Evolutionary conservation across 2,113 vertebrate species (phyloP).

Genomic region (Psittacula cyanocephala): DNA sequence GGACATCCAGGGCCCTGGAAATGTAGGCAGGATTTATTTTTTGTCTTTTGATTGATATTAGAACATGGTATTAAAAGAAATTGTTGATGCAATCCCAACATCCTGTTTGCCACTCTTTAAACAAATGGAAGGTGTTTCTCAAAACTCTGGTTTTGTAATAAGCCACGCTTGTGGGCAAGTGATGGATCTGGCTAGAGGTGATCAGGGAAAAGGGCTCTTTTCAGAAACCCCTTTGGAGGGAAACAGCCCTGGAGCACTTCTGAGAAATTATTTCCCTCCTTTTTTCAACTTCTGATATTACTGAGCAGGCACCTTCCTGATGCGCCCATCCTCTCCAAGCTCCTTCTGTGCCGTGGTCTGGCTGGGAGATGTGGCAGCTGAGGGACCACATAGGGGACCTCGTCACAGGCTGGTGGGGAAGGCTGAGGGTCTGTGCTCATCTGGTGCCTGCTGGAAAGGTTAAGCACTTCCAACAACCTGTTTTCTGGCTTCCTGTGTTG

Average conservation of each 20-base stretch:
- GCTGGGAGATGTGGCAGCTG: neutral
- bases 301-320: neutral
- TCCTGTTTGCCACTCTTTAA: neutral
- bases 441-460: neutral
- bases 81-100: neutral
- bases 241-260: neutral
- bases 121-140: neutral
- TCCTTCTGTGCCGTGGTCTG: neutral
- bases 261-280: neutral
- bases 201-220: neutral
- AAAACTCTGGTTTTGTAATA: neutral
- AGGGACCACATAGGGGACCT: neutral
- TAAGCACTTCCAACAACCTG: neutral
- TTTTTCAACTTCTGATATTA: neutral
- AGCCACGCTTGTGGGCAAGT: neutral
- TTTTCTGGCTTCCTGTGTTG: neutral
- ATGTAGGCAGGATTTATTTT: neutral
- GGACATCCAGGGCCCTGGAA: neutral
- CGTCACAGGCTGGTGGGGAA: neutral
- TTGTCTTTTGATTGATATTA: neutral
- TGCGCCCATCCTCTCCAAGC: neutral
- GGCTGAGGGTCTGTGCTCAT: neutral
- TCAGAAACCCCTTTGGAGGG: neutral
- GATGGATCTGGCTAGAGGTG: accelerated
- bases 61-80: neutral